A percentile compares a stretch with the other conserved stretches of the same genome.
phyloP scores from a whole-genome alignment of 2,113 vertebrate genomes.

The Pandion haliaetus region DNA sequence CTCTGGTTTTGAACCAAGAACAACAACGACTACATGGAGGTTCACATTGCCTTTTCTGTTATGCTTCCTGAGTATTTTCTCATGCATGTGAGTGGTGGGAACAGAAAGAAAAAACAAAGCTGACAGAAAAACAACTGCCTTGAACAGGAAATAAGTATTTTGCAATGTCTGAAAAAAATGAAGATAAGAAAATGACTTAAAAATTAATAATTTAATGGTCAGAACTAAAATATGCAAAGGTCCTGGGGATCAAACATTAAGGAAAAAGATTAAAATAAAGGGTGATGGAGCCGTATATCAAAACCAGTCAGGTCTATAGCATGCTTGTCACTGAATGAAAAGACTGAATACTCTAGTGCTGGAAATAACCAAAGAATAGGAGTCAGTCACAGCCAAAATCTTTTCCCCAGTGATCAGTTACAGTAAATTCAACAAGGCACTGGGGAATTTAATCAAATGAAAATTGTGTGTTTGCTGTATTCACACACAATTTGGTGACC shows the following conservation, averaged over 20 bases:
- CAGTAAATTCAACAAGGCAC: neutral
- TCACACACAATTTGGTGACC: neutral
- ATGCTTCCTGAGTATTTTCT: neutral
- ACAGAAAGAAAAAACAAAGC: neutral
- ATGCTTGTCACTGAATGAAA: neutral
- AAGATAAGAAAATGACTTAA: neutral
- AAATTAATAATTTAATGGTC: neutral
- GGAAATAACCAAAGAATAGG: neutral
- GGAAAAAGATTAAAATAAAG: neutral
- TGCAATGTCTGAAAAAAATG: neutral
- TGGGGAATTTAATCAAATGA: neutral
- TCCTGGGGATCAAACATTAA: neutral
- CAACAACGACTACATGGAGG: neutral
- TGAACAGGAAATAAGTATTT: neutral
- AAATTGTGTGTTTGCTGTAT: neutral
- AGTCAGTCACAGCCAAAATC: neutral
- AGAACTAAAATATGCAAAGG: neutral
- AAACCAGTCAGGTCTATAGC: neutral
- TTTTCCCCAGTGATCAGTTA: neutral
- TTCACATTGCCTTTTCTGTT: neutral
- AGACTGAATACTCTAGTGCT: neutral
- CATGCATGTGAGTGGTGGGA: neutral
- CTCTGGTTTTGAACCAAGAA: constrained; percentile 46
- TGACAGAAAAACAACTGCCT: neutral
- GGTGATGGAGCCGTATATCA: neutral